Percentiles rank a stretch among this genome's conserved stretches.
Conservation (phyloP, 2,797 vertebrate species). For the Scomberomorus guttatus region DNA sequence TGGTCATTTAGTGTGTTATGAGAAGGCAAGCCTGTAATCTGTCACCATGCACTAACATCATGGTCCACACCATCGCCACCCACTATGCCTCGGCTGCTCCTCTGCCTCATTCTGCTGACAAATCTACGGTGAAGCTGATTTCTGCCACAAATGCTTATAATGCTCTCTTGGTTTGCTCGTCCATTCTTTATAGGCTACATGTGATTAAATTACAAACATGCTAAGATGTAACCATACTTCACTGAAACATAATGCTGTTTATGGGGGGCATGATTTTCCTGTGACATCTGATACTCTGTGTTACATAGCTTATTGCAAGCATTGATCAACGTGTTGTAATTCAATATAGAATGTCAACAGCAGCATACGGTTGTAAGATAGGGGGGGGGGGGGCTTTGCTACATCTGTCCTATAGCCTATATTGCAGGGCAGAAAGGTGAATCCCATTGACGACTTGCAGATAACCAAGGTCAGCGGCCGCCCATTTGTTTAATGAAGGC, state of each 20-base stretch:
- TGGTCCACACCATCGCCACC: constrained; percentile 53
- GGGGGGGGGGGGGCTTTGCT: constrained; percentile 17
- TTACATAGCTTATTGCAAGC: constrained; percentile 73
- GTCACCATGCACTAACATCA: constrained; percentile 48
- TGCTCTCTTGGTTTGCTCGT: constrained; percentile 23
- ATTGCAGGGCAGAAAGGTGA: constrained; percentile 55
- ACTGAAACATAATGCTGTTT: constrained; percentile 44
- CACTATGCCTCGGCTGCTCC: constrained; percentile 63
- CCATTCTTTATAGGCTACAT: constrained; percentile 15
- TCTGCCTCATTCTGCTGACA: constrained; percentile 48
- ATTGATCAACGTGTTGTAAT: constrained; percentile 77
- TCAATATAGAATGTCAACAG: constrained; percentile 66
- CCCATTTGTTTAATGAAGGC: constrained; percentile 74
- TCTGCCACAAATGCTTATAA: constrained; percentile 51
- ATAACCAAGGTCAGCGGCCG: constrained; percentile 71
- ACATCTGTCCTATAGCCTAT: constrained; percentile 24
- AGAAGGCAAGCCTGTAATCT: constrained; percentile 54
- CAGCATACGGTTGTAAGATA: constrained; percentile 38
- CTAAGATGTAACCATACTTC: constrained; percentile 44
- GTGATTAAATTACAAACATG: constrained; percentile 59
- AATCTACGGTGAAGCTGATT: constrained; percentile 45
- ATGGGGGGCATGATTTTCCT: constrained; percentile 45
- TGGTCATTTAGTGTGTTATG: constrained; percentile 63
- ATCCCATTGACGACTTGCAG: constrained; percentile 52
- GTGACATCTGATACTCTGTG: constrained; percentile 61